phyloP scores from a whole-genome alignment of 2,113 vertebrate genomes.

The Cacatua alba region DNA sequence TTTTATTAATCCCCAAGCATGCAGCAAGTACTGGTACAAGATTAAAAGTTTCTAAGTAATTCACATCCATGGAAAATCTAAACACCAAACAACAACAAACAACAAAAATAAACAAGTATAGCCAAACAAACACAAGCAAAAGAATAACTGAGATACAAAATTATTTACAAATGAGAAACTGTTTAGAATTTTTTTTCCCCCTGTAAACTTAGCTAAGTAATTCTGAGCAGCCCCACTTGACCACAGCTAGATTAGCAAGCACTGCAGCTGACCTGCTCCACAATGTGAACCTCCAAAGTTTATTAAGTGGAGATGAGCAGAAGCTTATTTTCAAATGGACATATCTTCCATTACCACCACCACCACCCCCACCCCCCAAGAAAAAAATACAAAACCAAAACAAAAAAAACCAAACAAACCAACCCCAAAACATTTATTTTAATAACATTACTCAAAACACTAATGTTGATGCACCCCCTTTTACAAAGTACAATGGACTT shows the following conservation, averaged over 20 bases:
- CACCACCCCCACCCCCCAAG: too few relatives aligned
- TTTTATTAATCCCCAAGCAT: not conserved
- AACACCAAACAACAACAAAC: not conserved
- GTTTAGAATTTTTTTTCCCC: not conserved
- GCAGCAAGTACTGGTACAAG: not conserved
- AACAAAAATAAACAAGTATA: not conserved
- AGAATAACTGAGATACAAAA: not conserved
- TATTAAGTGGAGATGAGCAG: not conserved
- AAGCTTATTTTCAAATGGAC: not conserved
- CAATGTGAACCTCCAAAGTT: not conserved
- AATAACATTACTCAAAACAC: not conserved
- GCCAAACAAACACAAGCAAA: not conserved
- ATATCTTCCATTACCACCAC: not conserved
- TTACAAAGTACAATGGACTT: not conserved
- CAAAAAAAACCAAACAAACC: not conserved
- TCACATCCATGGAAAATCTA: not conserved
- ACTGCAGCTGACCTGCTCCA: not conserved
- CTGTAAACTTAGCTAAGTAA: not conserved
- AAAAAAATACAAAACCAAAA: not conserved
- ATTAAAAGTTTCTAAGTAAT: not conserved
- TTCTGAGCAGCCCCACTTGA: not conserved
- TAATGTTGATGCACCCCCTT: accelerated
- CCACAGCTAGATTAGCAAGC: not conserved
- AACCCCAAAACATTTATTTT: not conserved
- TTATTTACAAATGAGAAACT: not conserved